Conservation (phyloP, 2,113 vertebrate species). For the Tenrec ecaudatus region DNA sequence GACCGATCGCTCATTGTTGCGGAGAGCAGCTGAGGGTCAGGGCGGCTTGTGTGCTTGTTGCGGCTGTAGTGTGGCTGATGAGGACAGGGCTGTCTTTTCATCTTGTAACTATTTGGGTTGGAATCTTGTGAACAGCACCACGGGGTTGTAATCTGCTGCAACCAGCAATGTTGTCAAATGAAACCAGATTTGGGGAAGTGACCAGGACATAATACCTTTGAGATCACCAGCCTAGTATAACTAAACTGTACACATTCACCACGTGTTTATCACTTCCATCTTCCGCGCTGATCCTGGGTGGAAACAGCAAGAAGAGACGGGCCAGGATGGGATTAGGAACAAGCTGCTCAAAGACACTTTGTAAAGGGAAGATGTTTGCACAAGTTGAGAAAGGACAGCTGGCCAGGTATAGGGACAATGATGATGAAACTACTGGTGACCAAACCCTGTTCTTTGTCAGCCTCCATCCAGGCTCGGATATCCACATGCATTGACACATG, state of each 20-base stretch:
- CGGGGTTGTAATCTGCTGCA: not conserved
- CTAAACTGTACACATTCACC: not conserved
- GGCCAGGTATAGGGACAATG: not conserved
- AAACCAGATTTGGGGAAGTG: not conserved
- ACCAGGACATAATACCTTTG: not conserved
- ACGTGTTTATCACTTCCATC: not conserved
- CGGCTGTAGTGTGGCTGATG: not conserved
- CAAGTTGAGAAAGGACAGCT: not conserved
- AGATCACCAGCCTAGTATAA: not conserved
- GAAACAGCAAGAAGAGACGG: not conserved
- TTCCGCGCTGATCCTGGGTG: not conserved
- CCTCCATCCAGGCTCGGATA: rapidly evolving
- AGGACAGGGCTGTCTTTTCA: not conserved
- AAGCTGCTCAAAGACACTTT: not conserved
- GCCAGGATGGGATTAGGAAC: not conserved
- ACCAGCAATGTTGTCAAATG: not conserved
- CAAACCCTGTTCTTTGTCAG: not conserved
- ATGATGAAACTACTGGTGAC: rapidly evolving
- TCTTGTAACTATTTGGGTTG: not conserved
- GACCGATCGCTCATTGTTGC: not conserved
- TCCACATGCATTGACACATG: rapidly evolving
- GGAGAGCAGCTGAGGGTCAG: not conserved
- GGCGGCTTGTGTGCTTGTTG: too few species aligned
- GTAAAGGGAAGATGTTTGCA: not conserved
- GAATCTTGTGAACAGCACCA: not conserved